phyloP scores from a whole-genome alignment of 2,797 vertebrate species.

The Rhabdophis nuchalis region DNA sequence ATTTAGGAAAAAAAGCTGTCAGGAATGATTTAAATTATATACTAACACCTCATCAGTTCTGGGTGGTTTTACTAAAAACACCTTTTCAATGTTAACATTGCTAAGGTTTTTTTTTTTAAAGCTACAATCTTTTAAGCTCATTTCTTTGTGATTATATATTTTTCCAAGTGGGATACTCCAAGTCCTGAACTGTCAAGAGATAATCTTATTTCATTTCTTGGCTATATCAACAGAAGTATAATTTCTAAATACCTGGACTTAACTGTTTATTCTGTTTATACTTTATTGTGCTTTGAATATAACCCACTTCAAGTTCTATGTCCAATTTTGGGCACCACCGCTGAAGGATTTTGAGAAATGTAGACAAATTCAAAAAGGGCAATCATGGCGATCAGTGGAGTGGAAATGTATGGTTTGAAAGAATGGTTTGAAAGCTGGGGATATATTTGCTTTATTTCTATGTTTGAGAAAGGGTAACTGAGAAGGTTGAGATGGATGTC shows the following conservation, averaged over 20 bases:
- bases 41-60: conserved; percentile 7
- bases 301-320: neutral
- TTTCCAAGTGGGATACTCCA: neutral
- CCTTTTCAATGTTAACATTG: neutral
- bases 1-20: conserved; percentile 3
- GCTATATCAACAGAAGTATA: neutral
- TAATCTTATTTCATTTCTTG: neutral
- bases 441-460: neutral
- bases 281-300: neutral
- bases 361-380: neutral
- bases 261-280: neutral
- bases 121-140: neutral
- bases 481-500: neutral
- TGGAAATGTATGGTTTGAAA: neutral
- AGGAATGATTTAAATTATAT: conserved; percentile 10
- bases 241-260: neutral
- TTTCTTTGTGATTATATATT: neutral
- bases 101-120: neutral
- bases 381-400: neutral
- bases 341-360: neutral
- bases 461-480: neutral
- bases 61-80: neutral
- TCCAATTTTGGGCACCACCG: neutral
- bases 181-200: neutral
- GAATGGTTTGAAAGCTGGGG: neutral